Base-by-base conservation (phyloP, 2,888 invertebrate genomes). In the Parascotia fuliginaria region DNA sequence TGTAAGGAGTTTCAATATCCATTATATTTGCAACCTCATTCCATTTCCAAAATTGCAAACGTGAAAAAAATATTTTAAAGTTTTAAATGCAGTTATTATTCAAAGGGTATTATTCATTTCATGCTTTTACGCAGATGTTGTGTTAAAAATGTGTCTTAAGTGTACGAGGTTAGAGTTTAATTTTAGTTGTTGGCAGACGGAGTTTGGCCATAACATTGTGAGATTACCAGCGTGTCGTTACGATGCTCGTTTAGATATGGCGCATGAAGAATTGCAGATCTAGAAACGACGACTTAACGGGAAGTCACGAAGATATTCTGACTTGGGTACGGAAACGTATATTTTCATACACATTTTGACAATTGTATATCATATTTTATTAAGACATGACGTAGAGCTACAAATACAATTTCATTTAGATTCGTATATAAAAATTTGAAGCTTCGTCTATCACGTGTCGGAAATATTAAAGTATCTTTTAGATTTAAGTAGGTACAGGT, bases 211-310 rank as follows among this genome's bases (percentile, higher is more conserved):
- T 77, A 83, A 81, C 80, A 83, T 75, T 75, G 79, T 75, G 81
- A 90, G 90, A 89, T 90, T 89, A 89, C 88, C 78, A 79, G 77
- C 77, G 56, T 85, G 89, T 88, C 89, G 85, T 89, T 90, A 87
- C 83, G 89, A 90, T 91, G 76, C 87, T 88, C 90, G 88, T 91
- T 91, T 88, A 91, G 90, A 91, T 91, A 90, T 51, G 83, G 75
- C 75, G 71, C 81, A 87, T 89, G 89, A 90, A 78, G 89, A 79
- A 90, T 90, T 86, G 89, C 83, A 86, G 83, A 85, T 89, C 86
- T 85, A 76, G 80, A 79, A 77, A 75, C 60, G 76, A 76, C 71
- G 77, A 75, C 76, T 80, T 76, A 77, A 62, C 72, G 69, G 73
- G 56, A 58, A 67, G 65, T 65, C 60, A 62, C 61, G 68, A 42